Evolutionary conservation across 2,888 invertebrate genomes (phyloP).

Genomic region (Gastracanthus pulcherrimus): DNA sequence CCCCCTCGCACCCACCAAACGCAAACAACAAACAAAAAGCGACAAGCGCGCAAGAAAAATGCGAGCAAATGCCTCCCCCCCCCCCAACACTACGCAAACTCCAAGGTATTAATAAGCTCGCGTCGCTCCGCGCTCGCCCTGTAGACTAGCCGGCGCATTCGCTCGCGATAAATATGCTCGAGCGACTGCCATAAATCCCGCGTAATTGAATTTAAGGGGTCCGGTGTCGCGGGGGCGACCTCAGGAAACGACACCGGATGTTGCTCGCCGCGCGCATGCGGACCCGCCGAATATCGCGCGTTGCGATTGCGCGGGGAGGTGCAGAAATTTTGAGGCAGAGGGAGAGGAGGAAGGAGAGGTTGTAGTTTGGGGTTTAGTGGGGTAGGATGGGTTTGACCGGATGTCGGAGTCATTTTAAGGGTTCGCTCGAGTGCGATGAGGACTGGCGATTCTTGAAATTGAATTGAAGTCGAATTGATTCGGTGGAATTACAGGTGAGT

Average conservation of each 20-base stretch:
- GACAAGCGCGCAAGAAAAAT: not conserved
- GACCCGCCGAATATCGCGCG: no score
- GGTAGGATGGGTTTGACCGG: no score
- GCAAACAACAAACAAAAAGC: not conserved
- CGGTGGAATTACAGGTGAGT: no score
- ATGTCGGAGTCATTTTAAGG: no score
- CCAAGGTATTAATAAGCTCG: slow-evolving; percentile 49
- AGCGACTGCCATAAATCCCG: slow-evolving; percentile 69
- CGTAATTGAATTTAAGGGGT: slow-evolving; percentile 70
- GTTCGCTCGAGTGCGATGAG: no score
- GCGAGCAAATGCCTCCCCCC: not conserved
- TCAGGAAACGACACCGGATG: slow-evolving; percentile 69
- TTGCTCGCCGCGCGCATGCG: slow-evolving; percentile 62
- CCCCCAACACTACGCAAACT: not conserved
- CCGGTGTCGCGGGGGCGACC: slow-evolving; percentile 59
- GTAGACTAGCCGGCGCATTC: slow-evolving; percentile 28
- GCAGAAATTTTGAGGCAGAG: no score
- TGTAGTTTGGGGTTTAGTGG: no score
- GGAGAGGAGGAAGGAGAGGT: no score
- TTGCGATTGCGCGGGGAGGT: no score
- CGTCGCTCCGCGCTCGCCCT: not conserved
- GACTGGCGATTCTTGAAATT: no score
- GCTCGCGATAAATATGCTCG: slow-evolving; percentile 69
- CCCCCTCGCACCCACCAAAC: not conserved
- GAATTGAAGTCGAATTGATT: no score